Evolutionary conservation across 1,140 invertebrate species (phyloP), one percentile per base, ranked within the genome.

Genomic region (Pseudomyrmex flavicornis): DNA sequence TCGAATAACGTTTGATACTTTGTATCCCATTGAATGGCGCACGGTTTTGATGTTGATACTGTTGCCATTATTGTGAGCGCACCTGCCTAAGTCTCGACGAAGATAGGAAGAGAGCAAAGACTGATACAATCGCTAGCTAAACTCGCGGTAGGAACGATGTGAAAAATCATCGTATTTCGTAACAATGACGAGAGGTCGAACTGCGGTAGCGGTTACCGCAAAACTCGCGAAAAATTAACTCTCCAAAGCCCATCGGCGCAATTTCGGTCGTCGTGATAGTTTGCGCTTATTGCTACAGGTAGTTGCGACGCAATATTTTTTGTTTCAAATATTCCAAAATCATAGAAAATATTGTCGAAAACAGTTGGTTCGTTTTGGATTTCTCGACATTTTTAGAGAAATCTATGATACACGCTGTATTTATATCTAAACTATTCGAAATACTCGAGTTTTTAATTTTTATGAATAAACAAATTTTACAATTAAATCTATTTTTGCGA

Each of bases 61-160:
- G 68, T 80, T 70, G 66, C 54, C n/a, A 59, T 7, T 4, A 80
- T 80, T 80, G 76, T 72, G 66, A 58, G 22, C 56, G 13, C 54
- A 80, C 66, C 66, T 80, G 76, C 66, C 54, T 17, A 22, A 26
- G n/a, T 80, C 17, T 54, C 54, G 65, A 17, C 76, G 65, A 59
- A 80, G 76, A 80, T 72, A 56, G n/a, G 46, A 80, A 72, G 72
- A 80, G 56, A 72, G 76, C 76, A 70, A 59, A 70, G 76, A 54
- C n/a, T 17, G 54, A 79, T 79, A 48, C 22, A 48, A 46, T 12
- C 10, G 68, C 9, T 17, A 44, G 54, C 44, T 20, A 61, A 70
- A 79, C 70, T 79, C 65, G 20, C 54, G 20, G 22, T 20, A 48
- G 44, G 2, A 66, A 9, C 12, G 17, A 13, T 7, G 50, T 13